Base-by-base conservation (phyloP, 2,888 invertebrate genomes). In the Melinaea menophilus region DNA sequence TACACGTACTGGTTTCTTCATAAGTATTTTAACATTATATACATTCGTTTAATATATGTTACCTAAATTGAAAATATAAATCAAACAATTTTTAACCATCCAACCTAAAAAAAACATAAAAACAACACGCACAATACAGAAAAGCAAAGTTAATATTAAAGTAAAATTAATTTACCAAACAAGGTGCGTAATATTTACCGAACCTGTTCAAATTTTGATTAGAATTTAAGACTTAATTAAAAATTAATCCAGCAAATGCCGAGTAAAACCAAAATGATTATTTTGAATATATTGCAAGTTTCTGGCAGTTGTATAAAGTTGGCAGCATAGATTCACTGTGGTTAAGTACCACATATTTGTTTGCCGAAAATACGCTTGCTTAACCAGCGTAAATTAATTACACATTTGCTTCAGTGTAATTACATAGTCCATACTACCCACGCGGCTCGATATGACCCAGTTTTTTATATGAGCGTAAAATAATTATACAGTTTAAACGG, bases 321-420 rank as follows among this genome's bases (percentile, higher is more conserved):
- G 63, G 64, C 64, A 71, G 68, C 67, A 68, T 63, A 64, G 68
- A 71, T 63, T 68, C 63, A 58, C 61, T 56, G 64, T 66, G 67
- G 62, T 63, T 64, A 61, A 61, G 64, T 67, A 72, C 75, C 72
- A 70, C 72, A 75, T 77, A 76, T 76, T 77, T 79, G 77, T 80
- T 80, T 76, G 71, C 71, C 71, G 74, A 75, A 73, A 74, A 73
- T 71, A 70, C 73, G 69, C 72, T 70, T 72, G 77, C 72, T 79
- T 72, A 78, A 75, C 79, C 71, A 72, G 75, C 71, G 78, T 80
- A 79, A 84, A 86, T 85, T 85, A 85, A 86, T 86, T 79, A 83
- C 79, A 77, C 76, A 80, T 85, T 82, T 82, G 79, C 78, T 69
- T 72, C 66, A 73, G 72, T 75, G 78, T 84, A 85, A 86, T 86